These are phyloP conservation scores for Heliconius hermathena DNA, from an alignment of 1,140 invertebrate species.

Conservation along the genomic window DNA sequence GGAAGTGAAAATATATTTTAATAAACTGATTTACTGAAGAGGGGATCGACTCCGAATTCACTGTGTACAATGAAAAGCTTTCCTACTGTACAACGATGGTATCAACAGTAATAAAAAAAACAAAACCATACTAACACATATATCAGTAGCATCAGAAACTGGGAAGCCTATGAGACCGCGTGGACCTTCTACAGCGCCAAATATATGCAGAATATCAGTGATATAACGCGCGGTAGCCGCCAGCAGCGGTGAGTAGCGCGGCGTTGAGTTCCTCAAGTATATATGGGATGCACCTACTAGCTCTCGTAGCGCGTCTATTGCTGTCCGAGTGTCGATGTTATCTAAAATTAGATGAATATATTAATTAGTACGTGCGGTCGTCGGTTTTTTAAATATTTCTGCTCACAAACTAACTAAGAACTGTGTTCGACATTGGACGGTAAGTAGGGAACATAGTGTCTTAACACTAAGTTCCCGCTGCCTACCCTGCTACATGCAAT, in stretches of 20 bases:
- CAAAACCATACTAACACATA: slow-evolving; percentile 80
- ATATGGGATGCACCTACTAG: slow-evolving; percentile 91
- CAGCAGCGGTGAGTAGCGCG: slow-evolving; percentile 84
- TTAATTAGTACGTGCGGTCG: too few species aligned
- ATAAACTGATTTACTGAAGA: too few species aligned
- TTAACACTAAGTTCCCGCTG: too few species aligned
- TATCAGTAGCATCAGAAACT: slow-evolving; percentile 70
- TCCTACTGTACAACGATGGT: too few species aligned
- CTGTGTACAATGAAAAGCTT: too few species aligned
- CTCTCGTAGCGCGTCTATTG: slow-evolving; percentile 92
- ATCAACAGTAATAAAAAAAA: background rate
- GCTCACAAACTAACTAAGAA: too few species aligned
- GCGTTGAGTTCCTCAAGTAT: slow-evolving; percentile 87
- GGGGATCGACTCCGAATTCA: too few species aligned
- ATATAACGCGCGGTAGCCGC: slow-evolving; percentile 90
- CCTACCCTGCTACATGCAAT: too few species aligned
- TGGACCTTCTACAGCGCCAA: slow-evolving; percentile 90
- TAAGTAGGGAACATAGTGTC: too few species aligned
- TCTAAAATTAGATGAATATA: slow-evolving; percentile 81
- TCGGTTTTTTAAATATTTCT: too few species aligned
- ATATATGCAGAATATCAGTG: slow-evolving; percentile 92
- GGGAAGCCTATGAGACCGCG: slow-evolving; percentile 91
- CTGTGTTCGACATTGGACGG: too few species aligned
- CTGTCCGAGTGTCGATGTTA: slow-evolving; percentile 95
- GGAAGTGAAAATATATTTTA: too few species aligned